Conservation (phyloP, 1,140 invertebrate species). For the Vollenhovia emeryi region DNA sequence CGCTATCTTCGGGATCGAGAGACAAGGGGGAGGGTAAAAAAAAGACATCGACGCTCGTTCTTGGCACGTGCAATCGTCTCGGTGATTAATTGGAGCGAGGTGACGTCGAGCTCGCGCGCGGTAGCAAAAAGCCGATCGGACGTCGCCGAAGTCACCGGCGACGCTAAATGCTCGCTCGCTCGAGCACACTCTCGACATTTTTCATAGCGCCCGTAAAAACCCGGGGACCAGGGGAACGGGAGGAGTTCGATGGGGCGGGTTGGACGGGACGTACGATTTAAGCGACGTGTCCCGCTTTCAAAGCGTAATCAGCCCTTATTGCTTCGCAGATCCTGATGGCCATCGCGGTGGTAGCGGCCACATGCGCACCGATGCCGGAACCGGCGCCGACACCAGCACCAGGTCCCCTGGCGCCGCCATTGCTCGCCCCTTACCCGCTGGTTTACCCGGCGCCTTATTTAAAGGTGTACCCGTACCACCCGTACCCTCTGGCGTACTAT, state of each 20-base stretch:
- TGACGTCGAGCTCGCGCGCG: constrained; percentile 20
- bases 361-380: constrained; percentile 41
- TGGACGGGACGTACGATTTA: neutral
- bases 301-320: constrained; percentile 35
- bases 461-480: constrained; percentile 62
- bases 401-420: constrained; percentile 1
- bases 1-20: neutral
- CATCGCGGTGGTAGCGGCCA: constrained; percentile 26
- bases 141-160: neutral
- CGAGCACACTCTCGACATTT: constrained; percentile 26
- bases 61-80: constrained; percentile 37
- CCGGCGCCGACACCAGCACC: constrained; percentile 19
- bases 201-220: constrained; percentile 28
- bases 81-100: constrained; percentile 45
- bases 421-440: constrained; percentile 32
- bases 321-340: constrained; percentile 62
- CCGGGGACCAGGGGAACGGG: too few relatives aligned
- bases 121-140: constrained; percentile 36
- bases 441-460: constrained; percentile 66
- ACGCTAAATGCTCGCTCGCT: constrained; percentile 14
- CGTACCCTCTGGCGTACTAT: constrained; percentile 65
- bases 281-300: constrained; percentile 16
- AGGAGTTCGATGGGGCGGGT: too few relatives aligned
- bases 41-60: constrained; percentile 11
- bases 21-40: too few relatives aligned